Evolutionary conservation across 2,797 vertebrate genomes (phyloP).

Genomic region (Sphaeramia orbicularis): DNA sequence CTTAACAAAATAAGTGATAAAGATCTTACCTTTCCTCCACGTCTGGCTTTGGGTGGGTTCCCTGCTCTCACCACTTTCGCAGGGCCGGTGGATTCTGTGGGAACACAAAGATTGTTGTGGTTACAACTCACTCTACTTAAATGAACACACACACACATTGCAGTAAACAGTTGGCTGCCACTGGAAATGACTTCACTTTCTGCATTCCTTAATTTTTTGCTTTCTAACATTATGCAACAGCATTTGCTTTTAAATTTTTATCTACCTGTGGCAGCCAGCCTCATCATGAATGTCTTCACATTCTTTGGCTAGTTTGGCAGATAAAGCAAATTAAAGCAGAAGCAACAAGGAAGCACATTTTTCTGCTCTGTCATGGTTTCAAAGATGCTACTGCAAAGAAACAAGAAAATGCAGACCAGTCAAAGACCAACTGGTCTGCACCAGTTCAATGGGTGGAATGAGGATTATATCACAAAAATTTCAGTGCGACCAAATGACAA

Average conservation of each 20-base stretch:
- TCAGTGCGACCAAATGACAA: neutral
- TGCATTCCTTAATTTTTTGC: neutral
- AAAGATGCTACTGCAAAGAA: neutral
- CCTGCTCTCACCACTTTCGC: slow-evolving; percentile 96
- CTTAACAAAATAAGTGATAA: neutral
- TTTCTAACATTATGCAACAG: no score
- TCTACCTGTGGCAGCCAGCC: slow-evolving; percentile 1
- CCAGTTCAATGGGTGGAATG: neutral
- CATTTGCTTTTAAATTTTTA: neutral
- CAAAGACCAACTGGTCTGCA: neutral
- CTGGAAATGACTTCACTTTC: neutral
- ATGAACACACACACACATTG: neutral
- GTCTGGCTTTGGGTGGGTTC: slow-evolving; percentile 87
- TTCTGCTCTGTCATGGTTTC: neutral
- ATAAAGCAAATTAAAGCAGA: slow-evolving; percentile 7
- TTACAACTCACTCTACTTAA: slow-evolving; percentile 25
- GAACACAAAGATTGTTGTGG: slow-evolving; percentile 37
- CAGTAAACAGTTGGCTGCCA: rapidly evolving
- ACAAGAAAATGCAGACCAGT: neutral
- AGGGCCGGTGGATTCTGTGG: slow-evolving; percentile 89
- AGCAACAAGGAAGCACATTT: neutral
- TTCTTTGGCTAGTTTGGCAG: neutral
- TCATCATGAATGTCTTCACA: neutral
- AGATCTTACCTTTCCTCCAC: slow-evolving; percentile 92
- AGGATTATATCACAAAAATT: neutral